These are phyloP conservation scores for Plecturocebus donacophilus DNA, from an alignment of 2,113 vertebrate genomes.

Conservation along the genomic window DNA sequence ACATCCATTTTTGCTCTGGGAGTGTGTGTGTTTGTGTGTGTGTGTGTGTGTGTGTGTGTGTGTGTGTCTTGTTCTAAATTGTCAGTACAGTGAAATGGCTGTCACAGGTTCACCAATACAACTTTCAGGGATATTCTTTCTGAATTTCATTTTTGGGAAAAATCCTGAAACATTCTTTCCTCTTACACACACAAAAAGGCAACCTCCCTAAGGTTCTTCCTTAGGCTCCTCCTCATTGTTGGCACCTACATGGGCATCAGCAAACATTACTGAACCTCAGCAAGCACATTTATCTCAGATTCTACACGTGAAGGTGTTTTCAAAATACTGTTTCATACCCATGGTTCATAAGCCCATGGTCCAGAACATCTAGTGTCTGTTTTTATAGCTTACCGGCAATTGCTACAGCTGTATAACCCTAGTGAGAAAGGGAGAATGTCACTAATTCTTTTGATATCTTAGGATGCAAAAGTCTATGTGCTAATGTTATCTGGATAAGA, in stretches of 20 bases:
- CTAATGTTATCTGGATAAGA: constrained; percentile 4
- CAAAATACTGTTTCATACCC: background rate
- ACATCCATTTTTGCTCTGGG: background rate
- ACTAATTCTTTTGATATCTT: constrained; percentile 9
- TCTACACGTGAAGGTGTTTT: background rate
- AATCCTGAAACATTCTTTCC: background rate
- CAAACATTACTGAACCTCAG: background rate
- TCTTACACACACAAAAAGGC: background rate
- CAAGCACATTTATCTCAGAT: background rate
- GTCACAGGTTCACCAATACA: background rate
- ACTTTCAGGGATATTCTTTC: background rate
- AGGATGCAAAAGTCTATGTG: background rate
- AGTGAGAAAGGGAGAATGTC: background rate
- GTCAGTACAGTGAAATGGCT: background rate
- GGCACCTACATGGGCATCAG: background rate
- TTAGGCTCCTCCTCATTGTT: background rate
- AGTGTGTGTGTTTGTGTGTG: background rate
- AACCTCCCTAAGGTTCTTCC: background rate
- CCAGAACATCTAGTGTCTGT: background rate
- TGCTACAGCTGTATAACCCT: background rate
- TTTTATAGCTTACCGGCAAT: background rate
- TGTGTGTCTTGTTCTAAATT: background rate
- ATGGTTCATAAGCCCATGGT: background rate
- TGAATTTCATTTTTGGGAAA: background rate
- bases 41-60: background rate